Evolutionary conservation across 2,888 invertebrate species (phyloP), one percentile per base, ranked within the genome.

Genomic region (Spodoptera picta): DNA sequence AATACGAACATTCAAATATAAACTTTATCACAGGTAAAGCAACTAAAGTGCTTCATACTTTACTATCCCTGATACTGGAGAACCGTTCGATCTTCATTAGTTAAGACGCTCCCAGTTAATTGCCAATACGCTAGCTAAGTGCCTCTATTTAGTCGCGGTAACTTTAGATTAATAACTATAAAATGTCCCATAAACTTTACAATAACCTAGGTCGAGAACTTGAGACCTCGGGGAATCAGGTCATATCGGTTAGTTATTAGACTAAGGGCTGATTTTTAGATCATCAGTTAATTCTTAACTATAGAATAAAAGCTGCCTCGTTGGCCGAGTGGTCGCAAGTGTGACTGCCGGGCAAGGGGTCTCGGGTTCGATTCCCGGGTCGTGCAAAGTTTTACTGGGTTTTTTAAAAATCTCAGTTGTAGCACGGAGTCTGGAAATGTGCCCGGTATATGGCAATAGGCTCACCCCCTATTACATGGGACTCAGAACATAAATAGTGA

Each of bases 111-210:
- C 69, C 73, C 70, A 79, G 75, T 79, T 90, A 90, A 92, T 91
- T 89, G 91, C 87, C 91, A 90, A 91, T 91, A 89, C 83, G 81
- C 70, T 53, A 73, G 82, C 83, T 87, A 91, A 91, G 90, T 88
- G 90, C 84, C 82, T 65, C 86, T 90, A 90, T 89, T 88, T 86
- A 87, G 84, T 75, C 77, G 86, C 67, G 87, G 87, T 83, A 75
- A 76, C 81, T 83, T 80, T 80, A 82, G 75, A 86, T 87, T 87
- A 87, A 79, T 71, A 71, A 49, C 64, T 67, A 46, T 65, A 75
- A 70, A 70, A 55, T 48, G 50, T 48, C 47, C 46, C 55, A 36
- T 70, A 42, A 56, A 43, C 12, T 57, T 44, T 23, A 58, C 55
- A 75, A 73, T 68, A 52, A 44, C 24, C 47, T 46, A n/a, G 14